These are phyloP conservation scores for Labeo rohita DNA, from an alignment of 2,113 vertebrate genomes.

Conservation along the genomic window DNA sequence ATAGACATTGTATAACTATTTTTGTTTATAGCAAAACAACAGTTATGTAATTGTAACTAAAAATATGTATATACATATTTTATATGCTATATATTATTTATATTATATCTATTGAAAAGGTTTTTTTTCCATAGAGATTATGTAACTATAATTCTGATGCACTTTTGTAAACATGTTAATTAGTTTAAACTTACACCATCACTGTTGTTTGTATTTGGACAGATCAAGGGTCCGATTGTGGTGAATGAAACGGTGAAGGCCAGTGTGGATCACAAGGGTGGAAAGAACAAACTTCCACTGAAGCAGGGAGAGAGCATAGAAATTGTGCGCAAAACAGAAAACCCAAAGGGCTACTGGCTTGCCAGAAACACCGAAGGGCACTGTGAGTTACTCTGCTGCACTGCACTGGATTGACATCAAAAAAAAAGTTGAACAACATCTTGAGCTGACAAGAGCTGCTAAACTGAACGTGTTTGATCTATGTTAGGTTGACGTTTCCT, in stretches of 20 bases:
- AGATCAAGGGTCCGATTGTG: slow-evolving; percentile 76
- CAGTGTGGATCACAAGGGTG: slow-evolving; percentile 76
- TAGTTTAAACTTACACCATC: background rate
- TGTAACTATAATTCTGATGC: too few relatives aligned
- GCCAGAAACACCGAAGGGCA: slow-evolving; percentile 74
- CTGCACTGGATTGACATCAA: background rate
- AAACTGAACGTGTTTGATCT: background rate
- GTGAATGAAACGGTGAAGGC: slow-evolving; percentile 77
- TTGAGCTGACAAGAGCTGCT: background rate
- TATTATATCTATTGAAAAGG: too few relatives aligned
- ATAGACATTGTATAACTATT: too few relatives aligned
- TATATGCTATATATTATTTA: too few relatives aligned
- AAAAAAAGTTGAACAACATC: background rate
- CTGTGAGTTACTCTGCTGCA: slow-evolving; percentile 69
- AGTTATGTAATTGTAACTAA: too few relatives aligned
- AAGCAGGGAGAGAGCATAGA: slow-evolving; percentile 80
- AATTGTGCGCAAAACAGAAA: slow-evolving; percentile 81
- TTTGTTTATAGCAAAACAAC: too few relatives aligned
- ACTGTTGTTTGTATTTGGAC: background rate
- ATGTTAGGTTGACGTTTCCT: background rate
- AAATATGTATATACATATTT: too few relatives aligned
- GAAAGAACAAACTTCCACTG: slow-evolving; percentile 78
- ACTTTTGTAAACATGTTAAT: too few relatives aligned
- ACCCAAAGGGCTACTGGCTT: slow-evolving; percentile 84
- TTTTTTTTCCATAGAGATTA: too few relatives aligned